Percentiles rank a stretch among this genome's conserved stretches.
These are phyloP conservation scores for Pagetopsis macropterus DNA, from an alignment of 2,797 vertebrate species.

Conservation along the genomic window DNA sequence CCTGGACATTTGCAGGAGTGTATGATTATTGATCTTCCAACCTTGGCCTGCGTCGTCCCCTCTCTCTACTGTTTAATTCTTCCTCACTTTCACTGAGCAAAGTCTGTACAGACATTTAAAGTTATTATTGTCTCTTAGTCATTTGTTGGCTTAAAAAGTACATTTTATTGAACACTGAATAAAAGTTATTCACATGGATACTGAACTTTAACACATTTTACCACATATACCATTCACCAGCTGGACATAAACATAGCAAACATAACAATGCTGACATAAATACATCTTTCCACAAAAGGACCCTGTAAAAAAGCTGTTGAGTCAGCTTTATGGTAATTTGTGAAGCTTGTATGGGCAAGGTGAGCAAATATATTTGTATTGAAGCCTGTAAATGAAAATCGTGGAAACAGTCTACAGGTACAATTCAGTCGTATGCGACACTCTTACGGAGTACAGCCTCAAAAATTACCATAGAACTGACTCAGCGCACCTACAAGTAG, in stretches of 20 bases:
- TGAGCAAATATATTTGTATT: not conserved
- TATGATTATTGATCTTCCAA: not conserved
- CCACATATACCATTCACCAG: not conserved
- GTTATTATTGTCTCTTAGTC: not conserved
- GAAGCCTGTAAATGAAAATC: constrained; percentile 12
- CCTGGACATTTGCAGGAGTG: constrained; percentile 5
- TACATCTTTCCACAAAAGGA: not conserved
- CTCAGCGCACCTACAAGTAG: constrained; percentile 1
- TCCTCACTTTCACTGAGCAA: not conserved
- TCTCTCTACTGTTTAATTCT: not conserved
- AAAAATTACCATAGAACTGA: constrained; percentile 7
- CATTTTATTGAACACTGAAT: too few relatives aligned
- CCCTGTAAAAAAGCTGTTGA: not conserved
- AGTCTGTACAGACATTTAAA: not conserved
- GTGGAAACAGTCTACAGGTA: not conserved
- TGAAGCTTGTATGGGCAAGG: not conserved
- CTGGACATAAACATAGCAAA: not conserved
- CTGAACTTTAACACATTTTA: too few relatives aligned
- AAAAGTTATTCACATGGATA: too few relatives aligned
- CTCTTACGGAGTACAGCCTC: not conserved
- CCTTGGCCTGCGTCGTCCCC: not conserved
- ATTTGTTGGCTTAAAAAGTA: too few relatives aligned
- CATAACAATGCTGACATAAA: not conserved
- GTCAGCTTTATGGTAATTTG: constrained; percentile 29
- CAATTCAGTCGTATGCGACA: constrained; percentile 8